These are phyloP conservation scores for Psittacula derbiana DNA, from an alignment of 2,797 vertebrate species.

Conservation along the genomic window DNA sequence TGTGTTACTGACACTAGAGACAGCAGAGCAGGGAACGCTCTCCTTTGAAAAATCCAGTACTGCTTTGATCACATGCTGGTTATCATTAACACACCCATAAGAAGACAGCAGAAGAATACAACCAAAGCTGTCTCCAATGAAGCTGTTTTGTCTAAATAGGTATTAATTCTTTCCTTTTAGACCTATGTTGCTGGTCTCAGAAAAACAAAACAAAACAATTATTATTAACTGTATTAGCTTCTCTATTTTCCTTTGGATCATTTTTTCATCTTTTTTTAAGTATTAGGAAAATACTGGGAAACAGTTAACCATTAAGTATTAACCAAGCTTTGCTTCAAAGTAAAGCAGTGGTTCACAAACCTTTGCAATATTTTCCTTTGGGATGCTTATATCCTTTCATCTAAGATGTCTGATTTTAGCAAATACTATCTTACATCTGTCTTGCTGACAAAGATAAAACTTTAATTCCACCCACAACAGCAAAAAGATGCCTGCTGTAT, in stretches of 20 bases:
- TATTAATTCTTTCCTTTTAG: not conserved
- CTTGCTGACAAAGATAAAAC: not conserved
- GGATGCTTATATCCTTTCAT: not conserved
- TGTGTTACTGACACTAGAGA: not conserved
- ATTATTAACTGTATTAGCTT: not conserved
- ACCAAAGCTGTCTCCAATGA: not conserved
- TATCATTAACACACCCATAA: not conserved
- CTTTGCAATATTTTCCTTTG: not conserved
- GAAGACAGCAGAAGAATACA: not conserved
- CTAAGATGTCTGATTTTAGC: not conserved
- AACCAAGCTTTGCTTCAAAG: not conserved
- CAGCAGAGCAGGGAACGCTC: not conserved
- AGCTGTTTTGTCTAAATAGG: not conserved
- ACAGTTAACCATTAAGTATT: not conserved
- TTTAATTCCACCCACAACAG: not conserved
- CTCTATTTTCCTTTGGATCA: not conserved
- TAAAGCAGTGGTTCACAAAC: not conserved
- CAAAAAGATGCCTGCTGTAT: not conserved
- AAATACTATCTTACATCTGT: not conserved
- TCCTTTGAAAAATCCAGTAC: not conserved
- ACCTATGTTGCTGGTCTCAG: not conserved
- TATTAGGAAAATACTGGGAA: not conserved
- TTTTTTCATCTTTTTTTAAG: not conserved
- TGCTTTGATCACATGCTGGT: not conserved
- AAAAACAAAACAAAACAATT: not conserved